Evolutionary conservation across 2,797 vertebrate genomes (phyloP).

Genomic region (Cygnus olor): DNA sequence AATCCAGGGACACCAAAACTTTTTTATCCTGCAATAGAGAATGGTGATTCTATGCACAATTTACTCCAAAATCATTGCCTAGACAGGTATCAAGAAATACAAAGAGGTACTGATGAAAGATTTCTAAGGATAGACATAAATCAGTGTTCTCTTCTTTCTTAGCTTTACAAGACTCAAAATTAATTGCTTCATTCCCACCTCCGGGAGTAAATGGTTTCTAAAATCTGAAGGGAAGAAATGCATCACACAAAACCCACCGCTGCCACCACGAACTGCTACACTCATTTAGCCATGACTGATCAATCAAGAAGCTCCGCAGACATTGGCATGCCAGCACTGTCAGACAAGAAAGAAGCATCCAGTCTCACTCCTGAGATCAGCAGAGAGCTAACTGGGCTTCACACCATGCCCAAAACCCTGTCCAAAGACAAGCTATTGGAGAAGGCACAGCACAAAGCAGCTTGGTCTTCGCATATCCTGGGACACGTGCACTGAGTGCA

Average conservation of each 20-base stretch:
- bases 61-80: not conserved
- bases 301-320: not conserved
- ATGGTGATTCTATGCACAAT: not conserved
- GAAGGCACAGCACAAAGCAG: not conserved
- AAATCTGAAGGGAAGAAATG: not conserved
- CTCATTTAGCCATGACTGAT: not conserved
- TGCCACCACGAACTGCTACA: not conserved
- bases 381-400: not conserved
- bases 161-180: not conserved
- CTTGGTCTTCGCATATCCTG: not conserved
- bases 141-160: not conserved
- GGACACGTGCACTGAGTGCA: not conserved
- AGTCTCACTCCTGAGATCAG: not conserved
- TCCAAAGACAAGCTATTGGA: not conserved
- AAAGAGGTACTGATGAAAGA: not conserved
- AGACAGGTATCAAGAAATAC: not conserved
- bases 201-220: not conserved
- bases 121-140: not conserved
- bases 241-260: not conserved
- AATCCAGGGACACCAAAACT: not conserved
- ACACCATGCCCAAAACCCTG: not conserved
- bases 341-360: not conserved
- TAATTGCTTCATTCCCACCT: not conserved
- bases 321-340: not conserved
- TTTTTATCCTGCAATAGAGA: not conserved